phyloP scores from a whole-genome alignment of 2,113 vertebrate species.

The Propithecus coquereli region DNA sequence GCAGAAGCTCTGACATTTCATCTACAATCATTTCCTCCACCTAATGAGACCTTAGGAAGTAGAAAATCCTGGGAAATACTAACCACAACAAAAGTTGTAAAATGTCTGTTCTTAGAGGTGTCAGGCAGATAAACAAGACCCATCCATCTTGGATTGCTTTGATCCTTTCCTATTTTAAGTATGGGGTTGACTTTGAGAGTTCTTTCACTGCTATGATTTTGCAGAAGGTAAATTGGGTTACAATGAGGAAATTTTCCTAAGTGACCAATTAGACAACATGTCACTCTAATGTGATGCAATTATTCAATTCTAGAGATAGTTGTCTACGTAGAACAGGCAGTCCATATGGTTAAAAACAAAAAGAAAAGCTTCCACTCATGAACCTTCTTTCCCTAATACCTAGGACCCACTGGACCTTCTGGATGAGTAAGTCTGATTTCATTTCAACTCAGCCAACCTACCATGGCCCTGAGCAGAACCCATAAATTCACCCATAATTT shows the following conservation, averaged over 20 bases:
- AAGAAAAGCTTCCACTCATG: not conserved
- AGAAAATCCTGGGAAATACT: not conserved
- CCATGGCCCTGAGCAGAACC: slow-evolving; percentile 47
- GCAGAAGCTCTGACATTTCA: not conserved
- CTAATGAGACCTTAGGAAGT: not conserved
- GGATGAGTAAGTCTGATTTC: slow-evolving; percentile 57
- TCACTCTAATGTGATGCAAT: slow-evolving; percentile 13
- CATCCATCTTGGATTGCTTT: not conserved
- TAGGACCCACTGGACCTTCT: not conserved
- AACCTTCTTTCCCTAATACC: not conserved
- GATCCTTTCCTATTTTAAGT: not conserved
- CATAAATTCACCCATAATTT: slow-evolving; percentile 74
- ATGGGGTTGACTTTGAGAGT: not conserved
- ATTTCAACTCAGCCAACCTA: slow-evolving; percentile 28
- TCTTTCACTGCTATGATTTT: not conserved
- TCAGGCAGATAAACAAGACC: not conserved
- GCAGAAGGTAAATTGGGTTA: not conserved
- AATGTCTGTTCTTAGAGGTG: not conserved
- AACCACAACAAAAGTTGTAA: not conserved
- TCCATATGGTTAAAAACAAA: not conserved
- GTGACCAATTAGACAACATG: slow-evolving; percentile 15
- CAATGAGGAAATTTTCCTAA: slow-evolving; percentile 9
- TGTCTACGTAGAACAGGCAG: not conserved
- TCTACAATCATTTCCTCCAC: not conserved
- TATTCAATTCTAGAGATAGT: not conserved